Conservation (phyloP, 1,140 invertebrate species). For the Bombus soroeensis region DNA sequence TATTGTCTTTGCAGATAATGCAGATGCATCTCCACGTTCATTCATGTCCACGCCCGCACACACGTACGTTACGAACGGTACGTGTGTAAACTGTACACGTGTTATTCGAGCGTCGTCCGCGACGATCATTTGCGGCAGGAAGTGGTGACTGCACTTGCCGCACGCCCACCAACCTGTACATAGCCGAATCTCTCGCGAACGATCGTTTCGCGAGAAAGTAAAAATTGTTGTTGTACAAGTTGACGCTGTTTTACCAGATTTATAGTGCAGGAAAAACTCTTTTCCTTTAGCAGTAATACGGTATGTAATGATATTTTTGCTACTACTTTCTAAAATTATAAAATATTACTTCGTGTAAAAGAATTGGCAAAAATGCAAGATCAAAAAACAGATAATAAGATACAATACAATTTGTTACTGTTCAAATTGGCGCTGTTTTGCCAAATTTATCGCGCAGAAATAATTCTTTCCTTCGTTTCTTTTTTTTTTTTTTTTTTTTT, state of each 20-base stretch:
- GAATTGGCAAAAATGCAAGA: background rate
- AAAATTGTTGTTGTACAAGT: slow-evolving; percentile 18
- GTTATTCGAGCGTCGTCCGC: slow-evolving; percentile 43
- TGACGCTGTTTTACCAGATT: background rate
- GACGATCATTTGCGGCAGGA: slow-evolving; percentile 59
- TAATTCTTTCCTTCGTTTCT: too few species aligned
- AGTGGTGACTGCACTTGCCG: slow-evolving; percentile 45
- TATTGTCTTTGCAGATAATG: slow-evolving; percentile 33
- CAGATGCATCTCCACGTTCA: slow-evolving; percentile 26
- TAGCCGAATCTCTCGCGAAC: background rate
- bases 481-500: background rate
- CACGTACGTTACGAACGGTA: background rate
- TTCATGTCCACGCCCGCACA: slow-evolving; percentile 41
- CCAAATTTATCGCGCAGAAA: background rate
- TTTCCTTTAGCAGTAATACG: background rate
- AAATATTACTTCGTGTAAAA: background rate
- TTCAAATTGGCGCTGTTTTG: background rate
- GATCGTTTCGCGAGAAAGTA: slow-evolving; percentile 32
- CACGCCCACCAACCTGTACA: slow-evolving; percentile 39
- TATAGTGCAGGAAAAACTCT: background rate
- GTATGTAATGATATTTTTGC: background rate
- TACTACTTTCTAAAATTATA: background rate
- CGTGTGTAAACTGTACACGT: slow-evolving; percentile 31
- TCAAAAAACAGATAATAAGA: background rate
- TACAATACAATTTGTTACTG: background rate